Evolutionary conservation across 2,113 vertebrate genomes (phyloP), one percentile per base, ranked within the genome.

Genomic region (Craseonycteris thonglongyai): DNA sequence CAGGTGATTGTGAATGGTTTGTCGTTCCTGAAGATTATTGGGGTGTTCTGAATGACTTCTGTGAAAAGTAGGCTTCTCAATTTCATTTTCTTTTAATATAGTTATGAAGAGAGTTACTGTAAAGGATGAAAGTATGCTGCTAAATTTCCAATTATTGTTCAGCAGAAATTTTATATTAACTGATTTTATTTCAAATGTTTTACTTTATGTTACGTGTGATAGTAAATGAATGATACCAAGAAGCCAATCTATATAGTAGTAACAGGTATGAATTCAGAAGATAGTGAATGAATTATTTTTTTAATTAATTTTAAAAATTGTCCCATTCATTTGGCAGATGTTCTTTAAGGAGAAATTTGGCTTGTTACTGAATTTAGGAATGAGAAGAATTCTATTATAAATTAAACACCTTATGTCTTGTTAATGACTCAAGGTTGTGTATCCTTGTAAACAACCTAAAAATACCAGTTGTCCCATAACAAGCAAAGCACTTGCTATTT

Each of bases 1-100:
- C 99, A 16, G 99, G 99, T 79, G 99, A 99, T 97, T 99, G 99
- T 88, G 99, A 99, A 97, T 99, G 99, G 99, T 99, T 99, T 96
- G 99, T 99, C 26, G 99, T 99, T 69, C 99, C 99, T n/a, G 99
- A 99, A 96, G 97, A 98, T 4, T 99, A 99, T 92, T 99, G 99
- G 99, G 99, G 99, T 88, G 98, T 99, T 97, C 98, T 99, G 98
- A 99, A 99, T 98, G 98, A 99, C 96, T 99, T 99, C 98, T 99
- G 99, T 98, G 99, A 99, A 98, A 99, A 98, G 99, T 99, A 98
- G 92, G 98, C 97, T 95, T 92, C 6, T 65, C 11, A 81, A 54
- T 13, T 63, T 74, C 40, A 56, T 26, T 63, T 10, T 19, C 14
- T 33, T 88, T 51, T 54, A 49, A 40, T 5, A 8, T 56, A 83